Evolutionary conservation across 2,797 vertebrate genomes (phyloP).

Genomic region (Chelidonichthys spinosus): DNA sequence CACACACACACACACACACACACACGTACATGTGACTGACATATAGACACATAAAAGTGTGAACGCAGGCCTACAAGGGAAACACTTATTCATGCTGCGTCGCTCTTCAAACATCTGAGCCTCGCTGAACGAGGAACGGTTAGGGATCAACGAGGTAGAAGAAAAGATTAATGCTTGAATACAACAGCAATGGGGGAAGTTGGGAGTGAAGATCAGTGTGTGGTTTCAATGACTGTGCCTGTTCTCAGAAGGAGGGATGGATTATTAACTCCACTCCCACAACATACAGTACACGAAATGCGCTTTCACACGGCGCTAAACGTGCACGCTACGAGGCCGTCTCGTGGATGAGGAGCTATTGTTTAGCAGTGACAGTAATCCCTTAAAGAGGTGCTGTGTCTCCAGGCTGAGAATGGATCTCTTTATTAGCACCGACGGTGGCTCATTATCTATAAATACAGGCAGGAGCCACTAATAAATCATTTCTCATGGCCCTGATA

Average conservation of each 20-base stretch:
- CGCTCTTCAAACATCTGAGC: slow-evolving; percentile 40
- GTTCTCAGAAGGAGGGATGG: slow-evolving; percentile 1
- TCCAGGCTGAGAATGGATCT: slow-evolving; percentile 76
- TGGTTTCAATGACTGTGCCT: slow-evolving; percentile 42
- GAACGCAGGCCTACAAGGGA: slow-evolving; percentile 28
- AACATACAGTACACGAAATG: too few species aligned
- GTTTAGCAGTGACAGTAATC: slow-evolving; percentile 78
- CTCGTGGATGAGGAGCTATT: slow-evolving; percentile 68
- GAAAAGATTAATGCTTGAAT: slow-evolving; percentile 9
- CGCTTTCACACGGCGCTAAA: neutral
- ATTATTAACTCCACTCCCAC: slow-evolving; percentile 38
- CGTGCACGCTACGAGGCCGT: slow-evolving; percentile 38
- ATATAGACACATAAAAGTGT: slow-evolving; percentile 60
- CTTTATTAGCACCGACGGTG: slow-evolving; percentile 85
- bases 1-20: slow-evolving; percentile 9
- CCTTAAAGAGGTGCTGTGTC: slow-evolving; percentile 73
- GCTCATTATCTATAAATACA: slow-evolving; percentile 85
- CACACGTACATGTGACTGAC: slow-evolving; percentile 49
- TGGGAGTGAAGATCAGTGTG: slow-evolving; percentile 22
- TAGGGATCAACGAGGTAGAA: neutral
- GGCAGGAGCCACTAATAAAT: slow-evolving; percentile 86
- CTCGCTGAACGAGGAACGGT: neutral
- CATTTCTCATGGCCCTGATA: slow-evolving; percentile 85
- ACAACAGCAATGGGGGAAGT: slow-evolving; percentile 40
- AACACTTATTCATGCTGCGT: slow-evolving; percentile 36